phyloP scores from a whole-genome alignment of 1,140 invertebrate genomes.

The Lordiphosa stackelbergi region DNA sequence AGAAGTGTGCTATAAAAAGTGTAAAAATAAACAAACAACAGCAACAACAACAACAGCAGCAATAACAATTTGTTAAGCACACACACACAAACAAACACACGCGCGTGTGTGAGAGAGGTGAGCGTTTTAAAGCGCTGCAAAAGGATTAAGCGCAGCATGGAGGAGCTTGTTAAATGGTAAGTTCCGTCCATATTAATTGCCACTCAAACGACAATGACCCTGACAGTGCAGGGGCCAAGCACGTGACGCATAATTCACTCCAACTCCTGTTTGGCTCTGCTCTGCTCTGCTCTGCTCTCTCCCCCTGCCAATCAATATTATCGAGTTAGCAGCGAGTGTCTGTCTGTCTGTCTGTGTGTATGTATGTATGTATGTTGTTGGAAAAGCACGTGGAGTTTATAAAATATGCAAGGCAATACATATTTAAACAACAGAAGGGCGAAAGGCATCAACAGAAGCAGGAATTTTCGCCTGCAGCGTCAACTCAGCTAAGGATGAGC shows the following conservation, averaged over 20 bases:
- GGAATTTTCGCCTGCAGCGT: constrained; percentile 18
- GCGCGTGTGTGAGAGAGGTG: no score
- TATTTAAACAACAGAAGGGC: constrained; percentile 46
- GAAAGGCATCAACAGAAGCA: not conserved
- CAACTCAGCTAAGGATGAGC: constrained; percentile 33
- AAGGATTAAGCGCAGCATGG: constrained; percentile 47
- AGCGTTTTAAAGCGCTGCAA: constrained; percentile 1
- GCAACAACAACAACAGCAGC: constrained; percentile 24
- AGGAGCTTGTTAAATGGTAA: constrained; percentile 60
- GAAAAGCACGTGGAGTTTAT: constrained; percentile 66
- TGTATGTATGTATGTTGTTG: constrained; percentile 20
- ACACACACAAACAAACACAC: constrained; percentile 13
- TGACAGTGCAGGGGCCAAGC: constrained; percentile 8
- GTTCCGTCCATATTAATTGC: constrained; percentile 20
- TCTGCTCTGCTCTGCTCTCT: not conserved
- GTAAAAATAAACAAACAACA: constrained; percentile 37
- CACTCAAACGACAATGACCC: constrained; percentile 20
- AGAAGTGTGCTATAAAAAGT: constrained; percentile 56
- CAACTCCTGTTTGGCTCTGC: not conserved
- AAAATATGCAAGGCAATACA: constrained; percentile 67
- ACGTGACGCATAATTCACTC: constrained; percentile 5
- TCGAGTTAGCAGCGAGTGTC: constrained; percentile 38
- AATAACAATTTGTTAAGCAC: constrained; percentile 56
- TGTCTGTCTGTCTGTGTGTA: not conserved
- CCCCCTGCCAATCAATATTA: constrained; percentile 57